Percentiles rank a stretch among this genome's conserved stretches.
Evolutionary conservation across 37 sponge, comb jelly and placozoan species (phyloP).

Genomic region (Hormiphora californensis): DNA sequence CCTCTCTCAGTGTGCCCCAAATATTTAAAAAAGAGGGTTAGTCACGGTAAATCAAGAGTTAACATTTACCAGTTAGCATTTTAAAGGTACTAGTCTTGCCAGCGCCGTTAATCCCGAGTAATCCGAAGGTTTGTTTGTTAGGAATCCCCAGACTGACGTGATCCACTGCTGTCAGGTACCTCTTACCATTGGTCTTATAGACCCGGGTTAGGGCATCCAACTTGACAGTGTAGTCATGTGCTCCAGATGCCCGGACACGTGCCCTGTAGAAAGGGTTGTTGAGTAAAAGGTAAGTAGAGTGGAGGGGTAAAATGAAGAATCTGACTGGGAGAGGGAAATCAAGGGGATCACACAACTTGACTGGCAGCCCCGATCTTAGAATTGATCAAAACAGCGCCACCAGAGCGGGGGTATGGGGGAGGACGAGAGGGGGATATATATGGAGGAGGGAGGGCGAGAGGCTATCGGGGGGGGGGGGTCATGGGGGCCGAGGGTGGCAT

Average conservation of each 20-base stretch:
- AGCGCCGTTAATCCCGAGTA: conserved; percentile 91
- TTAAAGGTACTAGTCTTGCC: conserved; percentile 95
- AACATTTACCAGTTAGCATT: conserved; percentile 81
- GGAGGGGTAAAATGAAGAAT: too few species aligned
- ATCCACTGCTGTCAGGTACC: not conserved
- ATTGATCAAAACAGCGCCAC: too few species aligned
- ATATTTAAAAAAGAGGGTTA: too few species aligned
- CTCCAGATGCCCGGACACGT: not conserved
- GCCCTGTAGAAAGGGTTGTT: not conserved
- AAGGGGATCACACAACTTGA: too few species aligned
- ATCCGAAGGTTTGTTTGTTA: conserved; percentile 63
- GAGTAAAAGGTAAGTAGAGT: not conserved
- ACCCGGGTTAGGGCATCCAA: conserved; percentile 10
- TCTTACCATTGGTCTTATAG: not conserved
- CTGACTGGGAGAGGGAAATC: too few species aligned
- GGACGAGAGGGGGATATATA: not conserved
- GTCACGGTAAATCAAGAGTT: not conserved
- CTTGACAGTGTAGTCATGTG: not conserved
- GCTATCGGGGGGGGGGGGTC: not conserved
- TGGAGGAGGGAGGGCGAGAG: not conserved
- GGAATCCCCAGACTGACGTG: conserved; percentile 38
- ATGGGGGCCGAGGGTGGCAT: not conserved
- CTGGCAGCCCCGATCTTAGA: too few species aligned
- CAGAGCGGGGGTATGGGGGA: not conserved
- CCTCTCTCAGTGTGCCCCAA: too few species aligned